Conservation (phyloP, 2,113 vertebrate genomes). For the Sciurus niger region DNA sequence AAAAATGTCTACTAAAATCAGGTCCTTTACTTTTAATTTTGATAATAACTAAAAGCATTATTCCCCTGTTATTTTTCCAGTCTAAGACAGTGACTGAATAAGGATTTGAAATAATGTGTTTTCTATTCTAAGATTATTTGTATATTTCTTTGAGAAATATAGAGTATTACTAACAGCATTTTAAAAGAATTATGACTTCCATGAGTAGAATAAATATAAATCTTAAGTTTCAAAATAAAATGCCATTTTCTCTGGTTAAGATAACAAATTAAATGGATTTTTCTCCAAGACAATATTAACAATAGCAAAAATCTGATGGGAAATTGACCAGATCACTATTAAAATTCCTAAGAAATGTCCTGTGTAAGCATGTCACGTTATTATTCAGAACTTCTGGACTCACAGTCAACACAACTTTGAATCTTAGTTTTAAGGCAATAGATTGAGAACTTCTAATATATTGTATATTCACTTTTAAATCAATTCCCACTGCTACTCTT, state of each 20-base stretch:
- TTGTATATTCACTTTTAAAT: conserved; percentile 11
- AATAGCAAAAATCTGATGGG: neutral
- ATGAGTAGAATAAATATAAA: neutral
- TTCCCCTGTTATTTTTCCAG: neutral
- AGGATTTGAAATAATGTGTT: neutral
- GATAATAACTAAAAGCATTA: neutral
- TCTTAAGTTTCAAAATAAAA: neutral
- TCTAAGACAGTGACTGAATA: neutral
- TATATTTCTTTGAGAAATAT: neutral
- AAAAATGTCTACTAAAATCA: neutral
- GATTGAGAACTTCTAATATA: conserved; percentile 19
- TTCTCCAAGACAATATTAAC: neutral
- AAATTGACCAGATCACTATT: neutral
- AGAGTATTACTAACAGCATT: neutral
- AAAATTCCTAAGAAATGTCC: neutral
- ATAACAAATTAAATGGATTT: neutral
- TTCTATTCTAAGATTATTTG: conserved; percentile 7
- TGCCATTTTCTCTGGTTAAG: neutral
- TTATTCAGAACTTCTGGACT: neutral
- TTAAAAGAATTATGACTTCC: neutral
- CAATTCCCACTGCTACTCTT: neutral
- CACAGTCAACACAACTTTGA: neutral
- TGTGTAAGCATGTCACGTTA: neutral
- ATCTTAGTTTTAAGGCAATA: neutral
- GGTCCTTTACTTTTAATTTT: neutral